These are phyloP conservation scores for Ephydatia muelleri DNA, from an alignment of 37 sponge, comb jelly and placozoan genomes.

Conservation along the genomic window DNA sequence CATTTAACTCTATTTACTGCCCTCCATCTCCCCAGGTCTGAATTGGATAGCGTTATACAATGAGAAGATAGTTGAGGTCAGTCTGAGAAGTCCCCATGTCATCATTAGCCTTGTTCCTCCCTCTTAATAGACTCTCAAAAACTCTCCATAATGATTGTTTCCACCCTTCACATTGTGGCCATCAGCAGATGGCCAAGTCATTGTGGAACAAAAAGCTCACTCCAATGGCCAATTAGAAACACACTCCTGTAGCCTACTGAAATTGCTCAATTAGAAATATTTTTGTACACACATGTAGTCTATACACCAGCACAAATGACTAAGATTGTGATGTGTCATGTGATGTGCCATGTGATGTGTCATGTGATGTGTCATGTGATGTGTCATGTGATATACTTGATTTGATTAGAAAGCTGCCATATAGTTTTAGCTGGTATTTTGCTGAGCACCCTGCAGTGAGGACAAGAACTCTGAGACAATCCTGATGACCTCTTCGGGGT, in stretches of 20 bases:
- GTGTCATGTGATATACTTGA: too few species aligned
- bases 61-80: conserved; percentile 51
- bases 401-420: not conserved
- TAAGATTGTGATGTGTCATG: too few species aligned
- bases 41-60: conserved; percentile 34
- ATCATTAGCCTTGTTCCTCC: conserved; percentile 20
- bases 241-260: conserved; percentile 72
- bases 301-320: too few species aligned
- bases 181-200: conserved; percentile 73
- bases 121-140: conserved; percentile 36
- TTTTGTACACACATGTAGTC: not conserved
- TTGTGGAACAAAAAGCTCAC: conserved; percentile 86
- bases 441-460: not conserved
- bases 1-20: not conserved
- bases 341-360: too few species aligned
- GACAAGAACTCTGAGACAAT: conserved; percentile 22
- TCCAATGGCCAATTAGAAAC: conserved; percentile 60
- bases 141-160: conserved; percentile 87
- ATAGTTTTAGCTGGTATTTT: not conserved
- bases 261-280: not conserved
- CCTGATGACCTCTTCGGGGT: conserved; percentile 25
- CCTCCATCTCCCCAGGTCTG: too few species aligned
- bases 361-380: too few species aligned
- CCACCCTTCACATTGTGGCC: conserved; percentile 74
- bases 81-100: not conserved